Evolutionary conservation across 2,797 vertebrate genomes (phyloP).

Genomic region (Ceryle rudis): DNA sequence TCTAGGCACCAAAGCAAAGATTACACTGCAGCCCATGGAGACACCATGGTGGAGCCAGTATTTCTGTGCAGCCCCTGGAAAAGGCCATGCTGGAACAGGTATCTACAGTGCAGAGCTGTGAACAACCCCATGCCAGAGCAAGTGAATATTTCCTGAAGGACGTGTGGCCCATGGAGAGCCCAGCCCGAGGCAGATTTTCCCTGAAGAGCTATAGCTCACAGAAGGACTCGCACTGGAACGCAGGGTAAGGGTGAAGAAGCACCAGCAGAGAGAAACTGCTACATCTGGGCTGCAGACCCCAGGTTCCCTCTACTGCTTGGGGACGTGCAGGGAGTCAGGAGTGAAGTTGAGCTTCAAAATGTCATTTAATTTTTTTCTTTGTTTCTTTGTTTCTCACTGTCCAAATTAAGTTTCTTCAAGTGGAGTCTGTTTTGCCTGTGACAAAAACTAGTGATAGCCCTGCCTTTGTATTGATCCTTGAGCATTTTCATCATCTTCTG

Average conservation of each 20-base stretch:
- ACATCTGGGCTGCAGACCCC: not conserved
- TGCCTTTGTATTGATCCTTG: not conserved
- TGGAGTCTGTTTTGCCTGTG: not conserved
- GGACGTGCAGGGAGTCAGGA: not conserved
- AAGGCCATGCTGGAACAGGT: not conserved
- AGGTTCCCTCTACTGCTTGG: not conserved
- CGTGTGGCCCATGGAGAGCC: not conserved
- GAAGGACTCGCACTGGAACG: not conserved
- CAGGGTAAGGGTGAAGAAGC: not conserved
- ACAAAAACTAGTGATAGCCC: not conserved
- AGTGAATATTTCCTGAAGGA: not conserved
- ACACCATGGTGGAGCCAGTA: not conserved
- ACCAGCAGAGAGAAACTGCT: not conserved
- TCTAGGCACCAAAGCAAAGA: not conserved
- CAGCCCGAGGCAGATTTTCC: not conserved
- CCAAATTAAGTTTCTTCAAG: not conserved
- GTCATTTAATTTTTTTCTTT: not conserved
- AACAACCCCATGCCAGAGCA: not conserved
- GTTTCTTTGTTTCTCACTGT: not conserved
- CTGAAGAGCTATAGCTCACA: not conserved
- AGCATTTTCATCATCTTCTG: not conserved
- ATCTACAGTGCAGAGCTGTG: not conserved
- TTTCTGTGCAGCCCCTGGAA: not conserved
- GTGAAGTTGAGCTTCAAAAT: not conserved
- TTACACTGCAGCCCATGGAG: not conserved